Conservation (phyloP, 2,113 vertebrate species). For the Dasyornis broadbenti region DNA sequence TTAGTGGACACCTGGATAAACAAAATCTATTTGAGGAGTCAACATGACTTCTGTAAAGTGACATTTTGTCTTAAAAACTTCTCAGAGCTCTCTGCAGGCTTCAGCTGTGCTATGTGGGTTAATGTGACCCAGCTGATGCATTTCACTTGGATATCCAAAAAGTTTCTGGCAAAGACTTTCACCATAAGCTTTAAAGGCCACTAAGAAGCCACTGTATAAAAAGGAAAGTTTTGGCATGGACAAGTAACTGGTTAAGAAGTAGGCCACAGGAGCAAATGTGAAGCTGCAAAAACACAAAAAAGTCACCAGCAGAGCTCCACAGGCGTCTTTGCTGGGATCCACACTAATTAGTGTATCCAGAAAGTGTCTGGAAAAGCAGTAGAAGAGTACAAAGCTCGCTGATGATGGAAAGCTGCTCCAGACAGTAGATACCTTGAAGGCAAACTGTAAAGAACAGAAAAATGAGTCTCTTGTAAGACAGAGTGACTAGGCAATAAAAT, state of each 20-base stretch:
- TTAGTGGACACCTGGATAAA: slow-evolving; percentile 48
- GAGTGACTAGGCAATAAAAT: background rate
- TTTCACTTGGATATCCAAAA: background rate
- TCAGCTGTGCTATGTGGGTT: background rate
- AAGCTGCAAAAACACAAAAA: background rate
- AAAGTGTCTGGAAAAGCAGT: background rate
- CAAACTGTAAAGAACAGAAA: background rate
- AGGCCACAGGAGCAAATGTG: background rate
- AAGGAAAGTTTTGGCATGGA: background rate
- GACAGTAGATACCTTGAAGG: background rate
- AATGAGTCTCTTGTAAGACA: background rate
- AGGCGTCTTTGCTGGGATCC: background rate
- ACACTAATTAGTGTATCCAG: background rate
- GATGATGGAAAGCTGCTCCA: background rate
- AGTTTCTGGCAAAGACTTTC: background rate
- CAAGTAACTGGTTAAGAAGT: background rate
- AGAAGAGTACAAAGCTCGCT: background rate
- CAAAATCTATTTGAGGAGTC: background rate
- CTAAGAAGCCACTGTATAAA: background rate
- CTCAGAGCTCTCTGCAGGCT: background rate
- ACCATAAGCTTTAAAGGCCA: background rate
- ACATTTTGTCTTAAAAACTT: background rate
- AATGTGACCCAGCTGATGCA: background rate
- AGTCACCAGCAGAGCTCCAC: background rate
- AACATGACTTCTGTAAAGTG: background rate